Evolutionary conservation across 2,888 invertebrate species (phyloP).

Genomic region (Lasioglossum leucozonium): DNA sequence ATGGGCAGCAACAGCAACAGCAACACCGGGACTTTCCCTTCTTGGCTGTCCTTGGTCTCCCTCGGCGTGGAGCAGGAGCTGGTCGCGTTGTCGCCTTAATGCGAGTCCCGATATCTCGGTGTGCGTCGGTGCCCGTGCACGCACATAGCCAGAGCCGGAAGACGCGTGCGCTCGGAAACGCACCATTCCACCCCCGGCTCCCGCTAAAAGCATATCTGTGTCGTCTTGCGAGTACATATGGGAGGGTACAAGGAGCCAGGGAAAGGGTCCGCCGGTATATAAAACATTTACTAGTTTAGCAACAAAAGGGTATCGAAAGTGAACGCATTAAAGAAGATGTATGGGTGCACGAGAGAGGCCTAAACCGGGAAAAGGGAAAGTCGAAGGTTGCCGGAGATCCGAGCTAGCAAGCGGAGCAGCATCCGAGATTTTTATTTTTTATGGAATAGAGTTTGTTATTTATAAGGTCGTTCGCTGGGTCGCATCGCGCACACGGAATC

Average conservation of each 20-base stretch:
- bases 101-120: slow-evolving; percentile 30
- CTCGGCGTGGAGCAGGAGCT: slow-evolving; percentile 32
- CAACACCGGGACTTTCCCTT: slow-evolving; percentile 41
- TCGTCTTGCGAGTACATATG: slow-evolving; percentile 78
- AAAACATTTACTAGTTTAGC: slow-evolving; percentile 62
- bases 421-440: not conserved
- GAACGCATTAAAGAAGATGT: slow-evolving; percentile 58
- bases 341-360: slow-evolving; percentile 31
- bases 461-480: not conserved
- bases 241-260: slow-evolving; percentile 61
- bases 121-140: slow-evolving; percentile 53
- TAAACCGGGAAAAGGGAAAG: slow-evolving; percentile 33
- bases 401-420: not conserved
- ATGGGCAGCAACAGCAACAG: slow-evolving; percentile 44
- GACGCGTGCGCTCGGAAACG: slow-evolving; percentile 79
- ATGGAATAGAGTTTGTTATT: not conserved
- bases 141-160: slow-evolving; percentile 55
- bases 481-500: too few species aligned
- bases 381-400: not conserved
- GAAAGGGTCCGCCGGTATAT: slow-evolving; percentile 40
- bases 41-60: slow-evolving; percentile 37
- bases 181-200: slow-evolving; percentile 76
- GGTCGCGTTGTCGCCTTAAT: slow-evolving; percentile 64
- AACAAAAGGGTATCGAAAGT: slow-evolving; percentile 58
- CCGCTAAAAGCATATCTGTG: slow-evolving; percentile 84